Percentiles rank a stretch among this genome's conserved stretches.
These are phyloP conservation scores for Anastatus disparis DNA, from an alignment of 1,140 invertebrate genomes.

Conservation along the genomic window DNA sequence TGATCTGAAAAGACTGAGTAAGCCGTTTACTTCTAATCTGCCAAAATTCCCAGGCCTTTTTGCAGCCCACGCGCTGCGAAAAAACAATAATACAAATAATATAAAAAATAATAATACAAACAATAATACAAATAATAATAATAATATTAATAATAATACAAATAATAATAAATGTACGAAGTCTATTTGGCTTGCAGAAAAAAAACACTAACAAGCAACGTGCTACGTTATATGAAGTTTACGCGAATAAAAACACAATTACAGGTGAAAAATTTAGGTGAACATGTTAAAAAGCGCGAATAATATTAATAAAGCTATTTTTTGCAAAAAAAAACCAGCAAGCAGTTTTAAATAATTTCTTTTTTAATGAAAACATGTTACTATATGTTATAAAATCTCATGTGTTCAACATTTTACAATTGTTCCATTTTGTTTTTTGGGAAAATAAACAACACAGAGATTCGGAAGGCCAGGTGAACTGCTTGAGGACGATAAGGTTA, in stretches of 20 bases:
- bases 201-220: conserved; percentile 21
- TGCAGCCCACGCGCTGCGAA: conserved; percentile 24
- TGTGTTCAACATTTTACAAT: conserved; percentile 17
- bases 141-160: conserved; percentile 33
- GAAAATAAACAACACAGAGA: conserved; percentile 54
- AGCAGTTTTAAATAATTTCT: neutral
- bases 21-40: neutral
- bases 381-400: neutral
- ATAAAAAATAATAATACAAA: conserved; percentile 41
- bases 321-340: too few relatives aligned
- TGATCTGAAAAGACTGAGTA: too few relatives aligned
- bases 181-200: conserved; percentile 32
- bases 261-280: too few relatives aligned
- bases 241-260: too few relatives aligned
- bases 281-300: too few relatives aligned
- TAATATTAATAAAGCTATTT: too few relatives aligned
- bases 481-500: conserved; percentile 68
- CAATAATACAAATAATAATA: conserved; percentile 41
- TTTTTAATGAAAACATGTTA: too few relatives aligned
- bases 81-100: conserved; percentile 47
- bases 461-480: conserved; percentile 65
- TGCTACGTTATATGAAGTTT: conserved; percentile 4
- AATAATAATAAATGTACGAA: conserved; percentile 13
- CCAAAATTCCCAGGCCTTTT: conserved; percentile 1
- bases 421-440: conserved; percentile 40